Percentiles rank a stretch among this genome's conserved stretches.
These are phyloP conservation scores for Philopedon plagiatum DNA, from an alignment of 2,888 invertebrate genomes.

Conservation along the genomic window DNA sequence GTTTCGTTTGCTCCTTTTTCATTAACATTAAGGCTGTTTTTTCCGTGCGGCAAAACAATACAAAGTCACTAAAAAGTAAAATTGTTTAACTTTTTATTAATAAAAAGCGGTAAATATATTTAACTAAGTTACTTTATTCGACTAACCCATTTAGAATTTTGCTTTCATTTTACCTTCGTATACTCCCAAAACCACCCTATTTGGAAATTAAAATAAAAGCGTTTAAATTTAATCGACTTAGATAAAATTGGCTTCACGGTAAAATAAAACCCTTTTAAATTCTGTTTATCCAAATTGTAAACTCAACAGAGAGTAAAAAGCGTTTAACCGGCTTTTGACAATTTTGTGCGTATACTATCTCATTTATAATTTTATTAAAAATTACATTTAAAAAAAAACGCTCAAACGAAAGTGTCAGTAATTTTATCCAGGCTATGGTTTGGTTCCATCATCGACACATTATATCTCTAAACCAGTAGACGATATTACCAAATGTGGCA, in stretches of 20 bases:
- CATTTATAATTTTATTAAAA: not conserved
- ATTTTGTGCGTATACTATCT: not conserved
- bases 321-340: not conserved
- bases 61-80: too few species aligned
- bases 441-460: too few species aligned
- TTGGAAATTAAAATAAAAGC: conserved; percentile 1
- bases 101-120: not conserved
- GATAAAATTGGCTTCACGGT: not conserved
- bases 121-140: not conserved
- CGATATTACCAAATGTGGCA: too few species aligned
- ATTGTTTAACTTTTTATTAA: too few species aligned
- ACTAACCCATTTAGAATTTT: not conserved
- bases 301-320: not conserved
- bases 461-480: too few species aligned
- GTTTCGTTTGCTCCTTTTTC: too few species aligned
- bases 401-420: too few species aligned
- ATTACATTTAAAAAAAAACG: too few species aligned
- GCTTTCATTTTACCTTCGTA: not conserved
- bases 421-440: too few species aligned
- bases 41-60: too few species aligned
- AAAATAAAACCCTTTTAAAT: conserved; percentile 8
- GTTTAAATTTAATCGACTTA: not conserved
- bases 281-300: not conserved
- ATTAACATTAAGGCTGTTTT: too few species aligned
- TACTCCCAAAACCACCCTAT: not conserved